Percentiles rank a stretch among this genome's conserved stretches.
These are phyloP conservation scores for Contarinia nasturtii DNA, from an alignment of 1,140 invertebrate genomes.

Conservation along the genomic window DNA sequence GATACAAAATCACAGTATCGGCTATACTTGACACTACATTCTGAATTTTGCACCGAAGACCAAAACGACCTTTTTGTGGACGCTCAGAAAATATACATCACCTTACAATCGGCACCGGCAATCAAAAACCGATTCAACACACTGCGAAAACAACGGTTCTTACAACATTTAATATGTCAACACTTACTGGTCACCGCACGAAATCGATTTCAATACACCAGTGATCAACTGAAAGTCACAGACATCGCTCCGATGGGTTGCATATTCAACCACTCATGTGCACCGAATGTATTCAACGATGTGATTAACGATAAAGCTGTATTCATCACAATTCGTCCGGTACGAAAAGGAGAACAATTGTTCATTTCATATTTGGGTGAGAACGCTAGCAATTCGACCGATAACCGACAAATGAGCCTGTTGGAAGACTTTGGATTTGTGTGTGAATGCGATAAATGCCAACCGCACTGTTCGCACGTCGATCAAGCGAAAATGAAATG, in stretches of 20 bases:
- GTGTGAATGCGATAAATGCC: background rate
- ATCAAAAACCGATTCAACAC: background rate
- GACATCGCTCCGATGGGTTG: too few relatives aligned
- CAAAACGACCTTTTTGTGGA: too few relatives aligned
- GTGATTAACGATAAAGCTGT: background rate
- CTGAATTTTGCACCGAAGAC: too few relatives aligned
- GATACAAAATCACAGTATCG: background rate
- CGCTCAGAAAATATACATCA: too few relatives aligned
- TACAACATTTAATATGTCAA: background rate
- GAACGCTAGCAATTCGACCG: background rate
- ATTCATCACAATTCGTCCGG: background rate
- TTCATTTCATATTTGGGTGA: background rate
- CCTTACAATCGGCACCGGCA: slow-evolving; percentile 7
- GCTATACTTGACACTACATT: background rate
- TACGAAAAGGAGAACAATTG: background rate
- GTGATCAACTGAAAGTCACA: too few relatives aligned
- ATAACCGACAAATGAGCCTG: background rate
- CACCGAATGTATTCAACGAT: background rate
- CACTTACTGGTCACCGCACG: background rate
- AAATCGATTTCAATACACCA: too few relatives aligned
- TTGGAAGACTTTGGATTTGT: background rate
- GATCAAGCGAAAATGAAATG: too few relatives aligned
- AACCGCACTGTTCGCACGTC: too few relatives aligned
- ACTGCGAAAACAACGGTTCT: background rate
- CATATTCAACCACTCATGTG: background rate